phyloP scores from a whole-genome alignment of 2,113 vertebrate genomes.

The Carettochelys insculpta region DNA sequence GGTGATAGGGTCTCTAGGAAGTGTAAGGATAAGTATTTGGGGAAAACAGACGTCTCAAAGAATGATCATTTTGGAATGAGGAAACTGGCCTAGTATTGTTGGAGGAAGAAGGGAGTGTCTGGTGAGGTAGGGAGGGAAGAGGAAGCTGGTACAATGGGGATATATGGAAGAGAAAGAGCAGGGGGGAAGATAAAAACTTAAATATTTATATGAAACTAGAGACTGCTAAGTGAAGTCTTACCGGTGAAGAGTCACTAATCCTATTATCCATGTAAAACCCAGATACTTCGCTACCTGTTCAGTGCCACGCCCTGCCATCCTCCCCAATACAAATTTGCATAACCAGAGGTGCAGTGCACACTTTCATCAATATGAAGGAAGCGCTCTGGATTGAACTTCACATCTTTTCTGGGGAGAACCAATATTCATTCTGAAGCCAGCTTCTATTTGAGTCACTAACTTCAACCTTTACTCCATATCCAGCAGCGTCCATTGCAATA shows the following conservation, averaged over 20 bases:
- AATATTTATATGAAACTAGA: not conserved
- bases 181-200: not conserved
- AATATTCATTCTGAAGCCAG: not conserved
- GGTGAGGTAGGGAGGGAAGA: not conserved
- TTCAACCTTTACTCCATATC: not conserved
- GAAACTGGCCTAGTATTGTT: not conserved
- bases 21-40: rapidly evolving
- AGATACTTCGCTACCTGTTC: not conserved
- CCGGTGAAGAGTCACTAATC: not conserved
- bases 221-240: not conserved
- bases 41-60: not conserved
- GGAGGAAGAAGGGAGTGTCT: not conserved
- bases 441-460: not conserved
- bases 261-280: not conserved
- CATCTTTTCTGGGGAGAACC: not conserved
- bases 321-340: not conserved
- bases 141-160: not conserved
- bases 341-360: not conserved
- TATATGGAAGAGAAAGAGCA: rapidly evolving
- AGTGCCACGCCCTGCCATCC: not conserved
- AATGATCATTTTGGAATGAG: not conserved
- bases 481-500: not conserved
- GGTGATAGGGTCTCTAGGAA: not conserved
- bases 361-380: not conserved
- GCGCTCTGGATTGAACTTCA: not conserved